These are phyloP conservation scores for Proales similis DNA, from an alignment of 1,140 invertebrate genomes.

Conservation along the genomic window DNA sequence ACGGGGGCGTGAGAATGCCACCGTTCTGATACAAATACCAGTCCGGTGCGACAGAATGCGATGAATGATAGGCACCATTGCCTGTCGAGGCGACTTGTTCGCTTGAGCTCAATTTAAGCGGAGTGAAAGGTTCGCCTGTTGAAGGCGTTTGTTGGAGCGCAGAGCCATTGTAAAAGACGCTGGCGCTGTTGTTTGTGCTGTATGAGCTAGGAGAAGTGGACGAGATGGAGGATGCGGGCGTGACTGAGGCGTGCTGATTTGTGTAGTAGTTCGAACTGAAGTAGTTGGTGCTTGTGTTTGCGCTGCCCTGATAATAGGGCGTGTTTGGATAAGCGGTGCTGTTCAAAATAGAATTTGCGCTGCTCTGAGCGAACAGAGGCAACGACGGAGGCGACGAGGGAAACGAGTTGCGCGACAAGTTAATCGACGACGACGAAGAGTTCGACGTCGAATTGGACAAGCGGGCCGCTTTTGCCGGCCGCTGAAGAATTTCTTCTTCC, in stretches of 20 bases:
- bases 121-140: constrained; percentile 17
- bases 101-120: constrained; percentile 7
- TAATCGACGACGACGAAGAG: not conserved
- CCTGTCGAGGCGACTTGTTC: constrained; percentile 5
- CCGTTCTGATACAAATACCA: constrained; percentile 37
- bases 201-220: not conserved
- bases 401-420: constrained; percentile 22
- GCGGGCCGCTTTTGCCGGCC: not conserved
- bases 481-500: not conserved
- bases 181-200: too few species aligned
- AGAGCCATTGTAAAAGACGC: too few species aligned
- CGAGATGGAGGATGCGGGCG: not conserved
- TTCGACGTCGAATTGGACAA: not conserved
- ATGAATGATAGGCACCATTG: not conserved
- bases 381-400: constrained; percentile 14
- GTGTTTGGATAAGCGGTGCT: too few species aligned
- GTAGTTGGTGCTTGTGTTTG: constrained; percentile 9
- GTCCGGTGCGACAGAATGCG: constrained; percentile 1
- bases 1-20: constrained; percentile 30
- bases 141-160: constrained; percentile 1
- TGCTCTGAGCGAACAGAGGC: constrained; percentile 9
- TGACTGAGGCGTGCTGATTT: constrained; percentile 4
- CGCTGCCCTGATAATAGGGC: too few species aligned
- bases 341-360: not conserved
- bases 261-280: constrained; percentile 9